Evolutionary conservation across 1,140 invertebrate species (phyloP).

Genomic region (Aphaenogaster ashmeadi): DNA sequence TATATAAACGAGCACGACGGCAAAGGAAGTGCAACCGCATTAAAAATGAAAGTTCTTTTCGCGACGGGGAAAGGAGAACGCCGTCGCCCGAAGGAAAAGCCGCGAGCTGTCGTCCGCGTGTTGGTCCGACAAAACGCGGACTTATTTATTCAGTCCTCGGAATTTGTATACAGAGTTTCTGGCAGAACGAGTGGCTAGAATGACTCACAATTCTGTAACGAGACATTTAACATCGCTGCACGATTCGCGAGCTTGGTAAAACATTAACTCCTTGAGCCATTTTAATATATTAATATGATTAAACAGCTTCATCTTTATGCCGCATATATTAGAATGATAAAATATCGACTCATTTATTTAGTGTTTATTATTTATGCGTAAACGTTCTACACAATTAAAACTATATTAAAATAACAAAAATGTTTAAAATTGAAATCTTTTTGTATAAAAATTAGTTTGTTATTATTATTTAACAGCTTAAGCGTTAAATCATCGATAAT

Average conservation of each 20-base stretch:
- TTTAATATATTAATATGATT: not conserved
- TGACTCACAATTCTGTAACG: constrained; percentile 10
- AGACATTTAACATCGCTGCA: constrained; percentile 29
- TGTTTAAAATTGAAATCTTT: not conserved
- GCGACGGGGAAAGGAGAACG: constrained; percentile 19
- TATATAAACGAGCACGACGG: constrained; percentile 46
- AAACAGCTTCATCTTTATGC: not conserved
- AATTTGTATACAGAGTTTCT: constrained; percentile 49
- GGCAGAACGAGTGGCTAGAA: not conserved
- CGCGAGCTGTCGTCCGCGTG: constrained; percentile 41
- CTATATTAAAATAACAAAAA: not conserved
- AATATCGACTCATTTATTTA: constrained; percentile 49
- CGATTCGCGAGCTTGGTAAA: not conserved
- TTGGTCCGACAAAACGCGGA: constrained; percentile 35
- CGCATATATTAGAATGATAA: constrained; percentile 21
- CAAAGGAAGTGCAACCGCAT: constrained; percentile 54
- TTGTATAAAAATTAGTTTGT: not conserved
- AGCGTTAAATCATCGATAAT: not conserved
- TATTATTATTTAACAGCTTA: not conserved
- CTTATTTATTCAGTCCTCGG: constrained; percentile 52
- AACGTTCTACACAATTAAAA: not conserved
- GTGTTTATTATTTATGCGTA: constrained; percentile 42
- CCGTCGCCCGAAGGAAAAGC: constrained; percentile 26
- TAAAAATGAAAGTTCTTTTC: constrained; percentile 56
- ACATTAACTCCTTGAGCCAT: not conserved